Evolutionary conservation across 2,797 vertebrate species (phyloP), one percentile per base, ranked within the genome.

Genomic region (Cossypha dichroa): DNA sequence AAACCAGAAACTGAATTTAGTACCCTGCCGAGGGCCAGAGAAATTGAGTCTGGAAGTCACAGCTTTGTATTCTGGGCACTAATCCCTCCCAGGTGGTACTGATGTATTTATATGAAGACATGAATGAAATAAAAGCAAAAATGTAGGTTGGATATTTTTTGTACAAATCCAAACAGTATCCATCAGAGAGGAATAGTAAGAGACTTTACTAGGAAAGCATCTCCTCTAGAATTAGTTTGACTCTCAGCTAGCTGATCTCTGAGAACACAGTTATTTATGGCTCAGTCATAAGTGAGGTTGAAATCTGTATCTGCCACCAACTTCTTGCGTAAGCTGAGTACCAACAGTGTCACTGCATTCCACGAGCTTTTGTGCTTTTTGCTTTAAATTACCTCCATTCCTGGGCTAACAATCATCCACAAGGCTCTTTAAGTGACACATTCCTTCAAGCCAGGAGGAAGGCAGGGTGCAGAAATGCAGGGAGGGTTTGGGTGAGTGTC

Each of bases 311-410:
- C 41, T 81, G 19, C 51, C 69, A 33, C 29, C 48, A 75, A 11
- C 43, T 85, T 41, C 29, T 31, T 29, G 11, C 7, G 1, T 52
- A 77, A 85, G 29, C 41, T 66, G 69, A 40, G 49, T 48, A 5
- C 31, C 20, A 38, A 28, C 36, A 85, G 31, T 8, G 40, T 49
- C 67, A 51, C 29, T 0, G 1, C 0, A 0, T 69, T 73, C 62
- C 36, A 33, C 73, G 48, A 66, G 26, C 7, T 33, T 38, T 60
- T 38, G 15, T 88, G 46, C 0, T 56, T 86, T 38, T 70, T 91
- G 5, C 18, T 80, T 87, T 58, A 43, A 52, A 77, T 83, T 67
- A 4, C 46, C 58, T 58, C 18, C 33, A 0, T 51, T 90, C 51
- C 31, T 79, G 36, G 23, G 10, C 8, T 46, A 66, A 9, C 13